Conservation (phyloP, 2,113 vertebrate species). For the Rostratula benghalensis region DNA sequence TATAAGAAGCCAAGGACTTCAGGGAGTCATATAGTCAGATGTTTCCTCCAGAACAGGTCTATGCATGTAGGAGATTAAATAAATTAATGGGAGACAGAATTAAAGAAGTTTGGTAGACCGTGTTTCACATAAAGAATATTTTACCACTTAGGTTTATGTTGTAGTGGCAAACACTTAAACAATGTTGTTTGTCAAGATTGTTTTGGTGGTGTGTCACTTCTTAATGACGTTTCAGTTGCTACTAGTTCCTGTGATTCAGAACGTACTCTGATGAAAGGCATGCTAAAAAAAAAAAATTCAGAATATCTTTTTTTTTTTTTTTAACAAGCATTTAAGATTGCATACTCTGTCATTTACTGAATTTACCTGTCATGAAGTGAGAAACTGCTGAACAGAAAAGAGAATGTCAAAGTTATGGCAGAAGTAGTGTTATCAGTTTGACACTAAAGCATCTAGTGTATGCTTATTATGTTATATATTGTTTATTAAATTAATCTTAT, state of each 20-base stretch:
- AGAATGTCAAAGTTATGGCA: not conserved
- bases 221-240: not conserved
- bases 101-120: not conserved
- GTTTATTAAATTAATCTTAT: not conserved
- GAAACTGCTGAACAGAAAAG: not conserved
- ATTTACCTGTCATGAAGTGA: not conserved
- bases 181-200: not conserved
- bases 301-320: not conserved
- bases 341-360: not conserved
- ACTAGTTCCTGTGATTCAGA: not conserved
- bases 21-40: not conserved
- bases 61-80: not conserved
- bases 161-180: not conserved
- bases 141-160: not conserved
- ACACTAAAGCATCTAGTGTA: not conserved
- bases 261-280: not conserved
- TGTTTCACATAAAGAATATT: not conserved
- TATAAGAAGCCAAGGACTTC: not conserved
- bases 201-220: not conserved
- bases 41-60: not conserved
- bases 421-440: not conserved
- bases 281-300: not conserved
- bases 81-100: not conserved
- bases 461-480: not conserved
- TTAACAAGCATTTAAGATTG: not conserved